Conservation (phyloP, 2,113 vertebrate species). For the Halichoerus grypus region DNA sequence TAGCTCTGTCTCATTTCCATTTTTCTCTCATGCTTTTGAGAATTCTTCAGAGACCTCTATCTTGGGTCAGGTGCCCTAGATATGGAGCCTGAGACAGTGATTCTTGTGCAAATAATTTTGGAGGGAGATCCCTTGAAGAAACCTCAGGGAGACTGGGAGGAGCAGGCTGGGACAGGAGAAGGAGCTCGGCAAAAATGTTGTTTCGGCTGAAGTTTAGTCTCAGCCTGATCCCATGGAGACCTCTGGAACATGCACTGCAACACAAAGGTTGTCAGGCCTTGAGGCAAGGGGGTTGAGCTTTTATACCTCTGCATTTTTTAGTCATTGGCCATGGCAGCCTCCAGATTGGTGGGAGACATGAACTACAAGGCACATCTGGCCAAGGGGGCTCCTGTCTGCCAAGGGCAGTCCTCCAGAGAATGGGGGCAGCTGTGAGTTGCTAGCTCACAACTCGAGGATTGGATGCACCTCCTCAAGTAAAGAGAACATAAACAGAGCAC, state of each 20-base stretch:
- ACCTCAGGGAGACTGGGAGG: background rate
- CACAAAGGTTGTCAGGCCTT: background rate
- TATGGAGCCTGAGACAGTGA: background rate
- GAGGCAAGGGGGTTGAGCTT: background rate
- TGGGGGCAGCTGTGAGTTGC: background rate
- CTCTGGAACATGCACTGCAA: background rate
- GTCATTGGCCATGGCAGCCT: background rate
- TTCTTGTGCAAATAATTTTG: background rate
- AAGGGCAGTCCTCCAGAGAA: background rate
- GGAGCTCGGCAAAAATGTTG: background rate
- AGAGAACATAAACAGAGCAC: background rate
- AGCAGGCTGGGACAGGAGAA: background rate
- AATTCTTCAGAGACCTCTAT: background rate
- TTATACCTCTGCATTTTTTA: background rate
- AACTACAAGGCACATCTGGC: background rate
- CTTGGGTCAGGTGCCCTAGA: background rate
- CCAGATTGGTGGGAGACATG: background rate
- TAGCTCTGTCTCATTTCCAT: background rate
- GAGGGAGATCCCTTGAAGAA: background rate
- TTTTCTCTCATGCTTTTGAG: background rate
- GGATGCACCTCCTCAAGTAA: background rate
- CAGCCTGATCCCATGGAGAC: background rate
- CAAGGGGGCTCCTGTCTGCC: background rate
- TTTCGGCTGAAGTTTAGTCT: background rate
- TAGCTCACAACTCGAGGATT: background rate